phyloP scores from a whole-genome alignment of 2,888 invertebrate genomes.

The Acanthosepion lycidas region DNA sequence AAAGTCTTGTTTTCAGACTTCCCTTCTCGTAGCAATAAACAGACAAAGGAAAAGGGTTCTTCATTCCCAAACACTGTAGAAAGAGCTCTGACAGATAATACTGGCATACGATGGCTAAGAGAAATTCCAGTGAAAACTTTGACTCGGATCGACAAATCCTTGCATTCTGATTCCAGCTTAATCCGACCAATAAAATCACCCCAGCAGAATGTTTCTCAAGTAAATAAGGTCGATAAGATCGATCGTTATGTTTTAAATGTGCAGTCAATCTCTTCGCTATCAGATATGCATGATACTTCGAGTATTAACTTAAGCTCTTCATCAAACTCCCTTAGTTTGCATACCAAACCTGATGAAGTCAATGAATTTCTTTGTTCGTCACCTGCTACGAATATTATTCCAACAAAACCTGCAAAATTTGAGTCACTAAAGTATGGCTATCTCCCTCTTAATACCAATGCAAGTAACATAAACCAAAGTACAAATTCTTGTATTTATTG shows the following conservation, averaged over 20 bases:
- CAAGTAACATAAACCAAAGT: not conserved
- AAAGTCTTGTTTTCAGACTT: not conserved
- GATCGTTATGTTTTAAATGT: not conserved
- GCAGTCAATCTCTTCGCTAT: not conserved
- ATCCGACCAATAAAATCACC: not conserved
- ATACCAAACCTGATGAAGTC: not conserved
- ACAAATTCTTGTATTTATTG: not conserved
- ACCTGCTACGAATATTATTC: not conserved
- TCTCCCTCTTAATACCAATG: not conserved
- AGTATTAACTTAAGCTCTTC: not conserved
- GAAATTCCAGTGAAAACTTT: not conserved
- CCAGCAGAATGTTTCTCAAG: not conserved
- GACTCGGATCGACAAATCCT: not conserved
- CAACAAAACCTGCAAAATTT: not conserved
- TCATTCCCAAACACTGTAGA: not conserved
- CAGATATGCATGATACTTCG: not conserved
- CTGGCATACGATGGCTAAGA: not conserved
- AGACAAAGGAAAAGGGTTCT: not conserved
- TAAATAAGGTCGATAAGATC: not conserved
- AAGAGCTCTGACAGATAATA: not conserved
- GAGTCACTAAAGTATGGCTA: not conserved
- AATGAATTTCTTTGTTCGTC: not conserved
- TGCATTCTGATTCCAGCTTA: not conserved
- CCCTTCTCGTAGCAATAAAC: not conserved
- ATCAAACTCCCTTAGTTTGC: not conserved